Conservation (phyloP, 2,797 vertebrate species). For the Choloepus didactylus region DNA sequence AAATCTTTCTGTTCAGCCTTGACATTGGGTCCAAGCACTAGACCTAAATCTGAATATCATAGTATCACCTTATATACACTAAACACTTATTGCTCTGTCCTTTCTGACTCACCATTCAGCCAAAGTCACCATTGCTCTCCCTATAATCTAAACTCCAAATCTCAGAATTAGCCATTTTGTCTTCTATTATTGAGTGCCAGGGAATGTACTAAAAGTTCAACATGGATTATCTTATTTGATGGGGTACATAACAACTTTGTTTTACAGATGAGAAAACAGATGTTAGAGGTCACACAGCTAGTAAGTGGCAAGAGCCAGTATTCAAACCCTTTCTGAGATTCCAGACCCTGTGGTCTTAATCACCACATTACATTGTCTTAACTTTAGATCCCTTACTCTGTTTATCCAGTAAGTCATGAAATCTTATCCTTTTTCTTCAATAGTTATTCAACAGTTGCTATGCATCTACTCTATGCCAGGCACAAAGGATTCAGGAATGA, state of each 20-base stretch:
- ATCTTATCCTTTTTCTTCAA: constrained; percentile 9
- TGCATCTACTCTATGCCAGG: background rate
- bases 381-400: background rate
- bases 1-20: background rate
- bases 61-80: background rate
- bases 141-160: background rate
- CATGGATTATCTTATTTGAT: background rate
- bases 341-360: constrained; percentile 36
- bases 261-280: constrained; percentile 40
- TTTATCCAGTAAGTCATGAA: constrained; percentile 19
- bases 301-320: constrained; percentile 1
- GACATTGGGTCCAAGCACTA: background rate
- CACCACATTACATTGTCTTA: background rate
- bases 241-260: background rate
- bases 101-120: constrained; percentile 39
- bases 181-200: background rate
- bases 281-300: constrained; percentile 12
- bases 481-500: constrained; percentile 20
- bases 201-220: background rate
- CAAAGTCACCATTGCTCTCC: background rate
- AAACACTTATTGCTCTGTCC: background rate
- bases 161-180: constrained; percentile 30
- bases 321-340: background rate
- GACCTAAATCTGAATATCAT: background rate
- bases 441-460: background rate